Conservation (phyloP, 2,888 invertebrate species). For the Megaustenia siamemsis region DNA sequence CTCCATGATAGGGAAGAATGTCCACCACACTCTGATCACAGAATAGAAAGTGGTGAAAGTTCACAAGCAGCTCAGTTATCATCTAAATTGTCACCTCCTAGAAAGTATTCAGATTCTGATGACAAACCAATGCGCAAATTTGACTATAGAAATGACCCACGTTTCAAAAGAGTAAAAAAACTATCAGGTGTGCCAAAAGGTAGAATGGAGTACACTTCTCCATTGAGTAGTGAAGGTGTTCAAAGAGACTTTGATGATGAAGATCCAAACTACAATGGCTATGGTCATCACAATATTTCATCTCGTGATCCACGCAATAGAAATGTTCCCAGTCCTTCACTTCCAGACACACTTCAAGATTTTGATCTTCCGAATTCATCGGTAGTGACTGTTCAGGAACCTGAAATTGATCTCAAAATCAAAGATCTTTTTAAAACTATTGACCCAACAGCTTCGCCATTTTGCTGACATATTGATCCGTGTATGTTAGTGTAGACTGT, state of each 20-base stretch:
- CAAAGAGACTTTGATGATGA: conserved; percentile 17
- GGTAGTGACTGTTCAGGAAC: conserved; percentile 24
- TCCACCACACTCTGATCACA: background rate
- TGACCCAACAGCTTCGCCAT: conserved; percentile 81
- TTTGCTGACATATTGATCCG: conserved; percentile 76
- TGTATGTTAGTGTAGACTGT: too few species aligned
- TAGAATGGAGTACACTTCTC: conserved; percentile 78
- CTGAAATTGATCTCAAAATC: conserved; percentile 68
- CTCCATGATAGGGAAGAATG: conserved; percentile 1
- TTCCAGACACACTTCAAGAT: conserved; percentile 54
- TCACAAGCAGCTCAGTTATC: background rate
- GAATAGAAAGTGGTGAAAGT: conserved; percentile 1
- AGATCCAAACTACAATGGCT: conserved; percentile 68
- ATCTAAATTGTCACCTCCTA: background rate
- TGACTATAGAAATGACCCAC: conserved; percentile 78
- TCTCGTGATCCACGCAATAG: conserved; percentile 40
- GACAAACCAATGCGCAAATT: conserved; percentile 60
- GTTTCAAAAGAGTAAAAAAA: conserved; percentile 74
- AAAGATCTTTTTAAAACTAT: conserved; percentile 80
- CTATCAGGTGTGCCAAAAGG: conserved; percentile 66
- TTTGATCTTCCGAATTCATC: conserved; percentile 49
- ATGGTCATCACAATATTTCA: conserved; percentile 67
- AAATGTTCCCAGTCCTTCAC: conserved; percentile 41
- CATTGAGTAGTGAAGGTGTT: conserved; percentile 72
- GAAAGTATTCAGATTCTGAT: conserved; percentile 13